phyloP scores from a whole-genome alignment of 1,140 invertebrate genomes.

The Myzus persicae region DNA sequence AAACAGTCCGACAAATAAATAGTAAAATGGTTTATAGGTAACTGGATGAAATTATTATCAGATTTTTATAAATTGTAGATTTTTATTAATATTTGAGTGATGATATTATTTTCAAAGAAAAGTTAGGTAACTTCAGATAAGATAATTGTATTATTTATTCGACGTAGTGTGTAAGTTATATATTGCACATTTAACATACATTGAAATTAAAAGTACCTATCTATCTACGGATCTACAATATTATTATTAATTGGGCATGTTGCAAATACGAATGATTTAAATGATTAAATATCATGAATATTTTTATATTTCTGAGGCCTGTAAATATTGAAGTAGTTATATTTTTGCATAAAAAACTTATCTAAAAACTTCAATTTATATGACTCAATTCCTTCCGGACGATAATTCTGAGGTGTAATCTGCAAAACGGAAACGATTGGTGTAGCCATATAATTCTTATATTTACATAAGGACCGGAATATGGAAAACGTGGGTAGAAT shows the following conservation, averaged over 20 bases:
- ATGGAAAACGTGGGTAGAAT: background rate
- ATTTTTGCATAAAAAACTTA: background rate
- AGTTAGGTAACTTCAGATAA: no score
- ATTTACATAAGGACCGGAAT: background rate
- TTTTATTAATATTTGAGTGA: no score
- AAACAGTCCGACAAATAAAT: no score
- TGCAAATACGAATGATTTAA: background rate
- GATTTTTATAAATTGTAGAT: no score
- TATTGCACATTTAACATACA: background rate
- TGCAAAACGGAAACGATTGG: background rate
- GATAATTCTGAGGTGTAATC: background rate
- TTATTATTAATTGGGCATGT: background rate
- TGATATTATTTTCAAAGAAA: no score
- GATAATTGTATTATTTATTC: no score
- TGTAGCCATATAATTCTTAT: background rate
- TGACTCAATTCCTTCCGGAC: background rate
- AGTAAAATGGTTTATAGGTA: no score
- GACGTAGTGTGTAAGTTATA: no score
- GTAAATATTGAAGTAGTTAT: background rate
- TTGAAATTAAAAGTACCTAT: background rate
- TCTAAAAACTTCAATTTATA: no score
- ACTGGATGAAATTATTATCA: no score
- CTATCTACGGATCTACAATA: background rate
- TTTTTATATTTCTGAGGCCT: background rate
- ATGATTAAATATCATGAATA: background rate